Conservation (phyloP, 2,888 invertebrate genomes). For the Melanotus villosus region DNA sequence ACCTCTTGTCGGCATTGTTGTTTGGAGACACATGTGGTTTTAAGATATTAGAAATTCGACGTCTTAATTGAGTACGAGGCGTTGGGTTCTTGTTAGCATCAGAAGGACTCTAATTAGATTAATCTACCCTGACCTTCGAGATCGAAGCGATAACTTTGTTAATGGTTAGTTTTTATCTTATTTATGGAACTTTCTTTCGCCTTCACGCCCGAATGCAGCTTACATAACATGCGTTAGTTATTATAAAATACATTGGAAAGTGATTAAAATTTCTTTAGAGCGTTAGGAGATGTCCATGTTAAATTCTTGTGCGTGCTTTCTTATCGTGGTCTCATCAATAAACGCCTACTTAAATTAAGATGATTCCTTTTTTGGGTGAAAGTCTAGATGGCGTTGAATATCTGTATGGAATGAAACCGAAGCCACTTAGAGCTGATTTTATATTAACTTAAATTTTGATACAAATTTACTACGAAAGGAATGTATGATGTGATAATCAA, state of each 20-base stretch:
- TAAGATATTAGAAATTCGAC: slow-evolving; percentile 1
- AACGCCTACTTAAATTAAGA: background rate
- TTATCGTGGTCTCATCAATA: background rate
- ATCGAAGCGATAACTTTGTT: background rate
- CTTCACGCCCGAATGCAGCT: background rate
- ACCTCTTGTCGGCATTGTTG: slow-evolving; percentile 60
- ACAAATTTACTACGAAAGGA: no score
- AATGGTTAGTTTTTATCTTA: background rate
- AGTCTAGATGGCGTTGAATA: background rate
- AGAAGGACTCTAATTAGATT: background rate
- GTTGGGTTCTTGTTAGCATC: background rate
- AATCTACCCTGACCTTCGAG: background rate
- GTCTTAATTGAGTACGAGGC: slow-evolving; percentile 35
- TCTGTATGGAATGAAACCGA: no score
- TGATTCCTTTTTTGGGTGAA: no score
- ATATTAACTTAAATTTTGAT: no score
- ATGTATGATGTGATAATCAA: no score
- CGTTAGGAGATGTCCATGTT: background rate
- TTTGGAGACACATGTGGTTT: slow-evolving; percentile 35
- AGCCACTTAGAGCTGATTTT: no score
- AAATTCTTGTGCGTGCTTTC: background rate
- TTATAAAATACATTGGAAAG: slow-evolving; percentile 14
- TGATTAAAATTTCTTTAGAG: background rate
- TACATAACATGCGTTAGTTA: background rate
- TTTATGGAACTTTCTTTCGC: slow-evolving; percentile 1